Percentiles rank a stretch among this genome's conserved stretches.
Conservation (phyloP, 2,113 vertebrate species). For the Lynx canadensis region DNA sequence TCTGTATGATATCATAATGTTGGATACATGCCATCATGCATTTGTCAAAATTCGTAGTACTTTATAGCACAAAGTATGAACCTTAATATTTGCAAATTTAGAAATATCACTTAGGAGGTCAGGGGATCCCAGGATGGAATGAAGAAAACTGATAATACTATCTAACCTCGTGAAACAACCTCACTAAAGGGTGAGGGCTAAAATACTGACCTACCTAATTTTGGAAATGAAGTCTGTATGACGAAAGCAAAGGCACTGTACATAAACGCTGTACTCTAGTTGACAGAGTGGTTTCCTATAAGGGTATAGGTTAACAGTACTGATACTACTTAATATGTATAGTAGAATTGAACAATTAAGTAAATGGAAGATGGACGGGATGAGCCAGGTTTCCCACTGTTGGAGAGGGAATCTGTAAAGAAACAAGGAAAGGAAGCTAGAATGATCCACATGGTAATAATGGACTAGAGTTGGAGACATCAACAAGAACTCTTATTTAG, state of each 20-base stretch:
- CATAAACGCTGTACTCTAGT: no score
- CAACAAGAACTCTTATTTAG: no score
- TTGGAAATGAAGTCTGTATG: not conserved
- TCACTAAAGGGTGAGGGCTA: not conserved
- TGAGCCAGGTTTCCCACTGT: not conserved
- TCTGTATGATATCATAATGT: not conserved
- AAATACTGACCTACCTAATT: not conserved
- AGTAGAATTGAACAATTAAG: not conserved
- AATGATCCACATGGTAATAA: not conserved
- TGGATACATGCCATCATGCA: no score
- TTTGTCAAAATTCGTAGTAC: not conserved
- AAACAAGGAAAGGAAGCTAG: not conserved
- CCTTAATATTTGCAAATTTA: not conserved
- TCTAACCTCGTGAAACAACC: not conserved
- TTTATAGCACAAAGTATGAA: not conserved
- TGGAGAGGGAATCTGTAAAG: not conserved
- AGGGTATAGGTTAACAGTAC: no score
- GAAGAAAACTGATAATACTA: not conserved
- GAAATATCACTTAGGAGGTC: not conserved
- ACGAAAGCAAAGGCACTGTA: not conserved
- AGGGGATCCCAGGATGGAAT: not conserved
- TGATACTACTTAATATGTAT: not conserved
- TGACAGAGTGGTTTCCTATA: not conserved
- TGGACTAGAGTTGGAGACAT: not conserved
- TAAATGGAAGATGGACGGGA: not conserved